Evolutionary conservation across 2,113 vertebrate genomes (phyloP).

Genomic region (Rhynchomys soricoides): DNA sequence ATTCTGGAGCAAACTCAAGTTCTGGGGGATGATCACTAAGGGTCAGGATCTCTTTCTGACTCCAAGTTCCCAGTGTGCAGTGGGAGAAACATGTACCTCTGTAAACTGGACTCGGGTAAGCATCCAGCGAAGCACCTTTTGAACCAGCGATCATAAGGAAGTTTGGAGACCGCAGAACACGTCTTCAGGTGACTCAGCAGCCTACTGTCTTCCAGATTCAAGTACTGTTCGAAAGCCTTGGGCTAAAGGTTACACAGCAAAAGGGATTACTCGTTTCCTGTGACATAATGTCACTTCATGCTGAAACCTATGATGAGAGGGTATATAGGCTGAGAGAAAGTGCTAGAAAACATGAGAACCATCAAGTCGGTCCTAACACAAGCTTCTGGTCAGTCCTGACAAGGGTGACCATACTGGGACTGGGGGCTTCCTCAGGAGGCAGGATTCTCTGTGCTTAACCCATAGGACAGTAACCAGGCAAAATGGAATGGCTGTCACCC

Average conservation of each 20-base stretch:
- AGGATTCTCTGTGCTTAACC: background rate
- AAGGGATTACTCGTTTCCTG: slow-evolving; percentile 48
- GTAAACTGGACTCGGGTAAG: slow-evolving; percentile 96
- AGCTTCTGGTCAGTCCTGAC: background rate
- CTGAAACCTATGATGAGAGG: background rate
- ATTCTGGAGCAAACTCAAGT: background rate
- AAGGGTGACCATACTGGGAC: background rate
- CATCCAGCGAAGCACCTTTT: slow-evolving; percentile 96
- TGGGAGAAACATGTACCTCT: slow-evolving; percentile 88
- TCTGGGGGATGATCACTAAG: background rate
- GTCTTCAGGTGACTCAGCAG: slow-evolving; percentile 92
- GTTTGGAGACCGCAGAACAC: slow-evolving; percentile 86
- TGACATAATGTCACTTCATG: background rate
- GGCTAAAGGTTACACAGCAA: slow-evolving; percentile 86
- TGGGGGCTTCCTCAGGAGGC: background rate
- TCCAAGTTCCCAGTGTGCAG: background rate
- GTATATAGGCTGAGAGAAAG: background rate
- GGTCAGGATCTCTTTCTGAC: background rate
- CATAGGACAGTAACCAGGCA: background rate
- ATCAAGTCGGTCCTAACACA: background rate
- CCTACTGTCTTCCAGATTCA: slow-evolving; percentile 94
- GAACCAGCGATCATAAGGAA: slow-evolving; percentile 96
- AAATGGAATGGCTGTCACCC: background rate
- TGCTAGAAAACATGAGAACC: background rate
- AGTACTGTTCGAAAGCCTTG: slow-evolving; percentile 95